Percentiles rank a stretch among this genome's conserved stretches.
Conservation (phyloP, 2,113 vertebrate species). For the Ctenomys sociabilis region DNA sequence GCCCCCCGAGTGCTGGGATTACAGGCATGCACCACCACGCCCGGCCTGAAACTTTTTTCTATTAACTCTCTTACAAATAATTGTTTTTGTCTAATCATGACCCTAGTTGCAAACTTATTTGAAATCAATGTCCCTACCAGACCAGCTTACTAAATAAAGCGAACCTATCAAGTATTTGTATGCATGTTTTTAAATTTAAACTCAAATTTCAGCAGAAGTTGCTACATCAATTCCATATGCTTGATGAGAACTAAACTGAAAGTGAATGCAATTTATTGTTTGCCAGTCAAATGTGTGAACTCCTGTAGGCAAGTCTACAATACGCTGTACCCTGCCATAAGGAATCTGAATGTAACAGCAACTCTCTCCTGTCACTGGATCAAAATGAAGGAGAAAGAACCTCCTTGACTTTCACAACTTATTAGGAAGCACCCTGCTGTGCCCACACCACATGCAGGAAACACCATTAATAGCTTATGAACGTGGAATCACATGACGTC, state of each 20-base stretch:
- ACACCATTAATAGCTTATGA: background rate
- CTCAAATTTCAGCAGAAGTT: background rate
- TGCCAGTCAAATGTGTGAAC: background rate
- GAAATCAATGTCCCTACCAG: background rate
- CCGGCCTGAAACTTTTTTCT: too few relatives aligned
- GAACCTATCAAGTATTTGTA: slow-evolving; percentile 11
- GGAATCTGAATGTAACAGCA: background rate
- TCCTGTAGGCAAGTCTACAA: background rate
- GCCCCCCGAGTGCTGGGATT: too few relatives aligned
- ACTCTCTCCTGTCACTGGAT: background rate
- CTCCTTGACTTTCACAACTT: background rate
- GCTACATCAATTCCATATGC: background rate
- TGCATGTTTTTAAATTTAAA: background rate
- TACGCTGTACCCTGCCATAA: background rate
- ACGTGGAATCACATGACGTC: background rate
- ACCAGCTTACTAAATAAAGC: background rate
- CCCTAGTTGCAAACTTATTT: background rate
- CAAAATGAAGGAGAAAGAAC: background rate
- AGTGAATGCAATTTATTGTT: background rate
- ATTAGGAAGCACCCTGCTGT: background rate
- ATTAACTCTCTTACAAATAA: slow-evolving; percentile 3
- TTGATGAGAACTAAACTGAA: background rate
- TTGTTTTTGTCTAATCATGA: background rate
- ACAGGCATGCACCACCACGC: too few relatives aligned
- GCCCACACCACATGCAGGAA: slow-evolving; percentile 53